Conservation (phyloP, 2,797 vertebrate genomes). For the Brachymystax lenok region DNA sequence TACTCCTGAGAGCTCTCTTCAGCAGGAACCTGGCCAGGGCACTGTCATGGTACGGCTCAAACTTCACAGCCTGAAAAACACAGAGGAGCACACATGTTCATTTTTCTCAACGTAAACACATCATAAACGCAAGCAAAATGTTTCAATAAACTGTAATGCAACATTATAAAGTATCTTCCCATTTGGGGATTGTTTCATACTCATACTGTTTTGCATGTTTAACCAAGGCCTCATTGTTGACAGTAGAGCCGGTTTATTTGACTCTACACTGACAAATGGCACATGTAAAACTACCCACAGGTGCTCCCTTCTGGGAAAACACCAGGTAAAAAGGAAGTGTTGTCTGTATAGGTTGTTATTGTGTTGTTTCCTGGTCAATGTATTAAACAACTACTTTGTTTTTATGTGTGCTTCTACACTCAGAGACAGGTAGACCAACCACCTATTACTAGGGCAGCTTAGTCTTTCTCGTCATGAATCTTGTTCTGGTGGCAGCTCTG, state of each 20-base stretch:
- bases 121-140: background rate
- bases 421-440: background rate
- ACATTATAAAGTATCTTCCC: background rate
- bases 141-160: too few relatives aligned
- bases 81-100: background rate
- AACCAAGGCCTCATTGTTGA: slow-evolving; percentile 45
- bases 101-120: background rate
- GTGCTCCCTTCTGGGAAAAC: slow-evolving; percentile 10
- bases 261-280: slow-evolving; percentile 1
- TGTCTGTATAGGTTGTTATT: background rate
- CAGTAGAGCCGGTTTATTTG: slow-evolving; percentile 27
- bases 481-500: too few relatives aligned
- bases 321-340: background rate
- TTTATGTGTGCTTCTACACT: background rate
- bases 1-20: slow-evolving; percentile 94
- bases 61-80: slow-evolving; percentile 89
- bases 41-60: slow-evolving; percentile 98
- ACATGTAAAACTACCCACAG: slow-evolving; percentile 61
- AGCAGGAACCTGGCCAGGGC: slow-evolving; percentile 93
- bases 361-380: background rate
- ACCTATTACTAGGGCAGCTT: too few relatives aligned
- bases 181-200: background rate
- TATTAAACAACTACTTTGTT: background rate
- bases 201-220: slow-evolving; percentile 43
- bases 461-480: too few relatives aligned